These are phyloP conservation scores for Lottia scabra DNA, from an alignment of 2,888 invertebrate species.

Conservation along the genomic window DNA sequence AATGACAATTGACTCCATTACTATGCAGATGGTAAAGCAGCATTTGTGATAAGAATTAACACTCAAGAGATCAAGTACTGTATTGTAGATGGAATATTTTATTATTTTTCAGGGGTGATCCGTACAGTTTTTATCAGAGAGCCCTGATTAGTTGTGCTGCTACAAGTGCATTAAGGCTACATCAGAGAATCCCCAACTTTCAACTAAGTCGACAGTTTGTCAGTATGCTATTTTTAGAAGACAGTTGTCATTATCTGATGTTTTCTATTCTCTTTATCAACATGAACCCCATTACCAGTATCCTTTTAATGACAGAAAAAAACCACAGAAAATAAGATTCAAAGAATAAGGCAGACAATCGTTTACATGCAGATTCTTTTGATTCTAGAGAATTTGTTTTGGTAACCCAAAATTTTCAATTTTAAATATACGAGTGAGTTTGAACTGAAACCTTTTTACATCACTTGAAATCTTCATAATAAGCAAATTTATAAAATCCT, in stretches of 20 bases:
- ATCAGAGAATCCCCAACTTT: constrained; percentile 89
- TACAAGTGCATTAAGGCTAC: constrained; percentile 92
- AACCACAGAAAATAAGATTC: neutral
- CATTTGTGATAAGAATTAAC: too few relatives aligned
- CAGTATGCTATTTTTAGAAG: constrained; percentile 79
- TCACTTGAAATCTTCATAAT: too few relatives aligned
- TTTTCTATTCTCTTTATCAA: constrained; percentile 95
- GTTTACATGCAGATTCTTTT: neutral
- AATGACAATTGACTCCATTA: too few relatives aligned
- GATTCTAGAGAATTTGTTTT: too few relatives aligned
- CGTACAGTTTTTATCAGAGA: constrained; percentile 78
- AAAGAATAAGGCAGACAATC: too few relatives aligned
- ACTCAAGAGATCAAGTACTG: too few relatives aligned
- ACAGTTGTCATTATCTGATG: constrained; percentile 94
- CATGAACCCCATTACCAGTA: constrained; percentile 88
- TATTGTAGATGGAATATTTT: too few relatives aligned
- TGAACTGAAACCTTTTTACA: too few relatives aligned
- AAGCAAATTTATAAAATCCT: too few relatives aligned
- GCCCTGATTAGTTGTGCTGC: constrained; percentile 93
- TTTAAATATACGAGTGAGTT: too few relatives aligned
- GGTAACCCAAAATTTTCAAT: too few relatives aligned
- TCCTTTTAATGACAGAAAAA: constrained; percentile 63
- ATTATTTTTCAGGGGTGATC: constrained; percentile 75
- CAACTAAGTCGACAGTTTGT: constrained; percentile 87
- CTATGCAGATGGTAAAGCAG: too few relatives aligned